Percentiles rank a stretch among this genome's conserved stretches.
Conservation (phyloP, 2,888 invertebrate genomes). For the Parelbella ahira region DNA sequence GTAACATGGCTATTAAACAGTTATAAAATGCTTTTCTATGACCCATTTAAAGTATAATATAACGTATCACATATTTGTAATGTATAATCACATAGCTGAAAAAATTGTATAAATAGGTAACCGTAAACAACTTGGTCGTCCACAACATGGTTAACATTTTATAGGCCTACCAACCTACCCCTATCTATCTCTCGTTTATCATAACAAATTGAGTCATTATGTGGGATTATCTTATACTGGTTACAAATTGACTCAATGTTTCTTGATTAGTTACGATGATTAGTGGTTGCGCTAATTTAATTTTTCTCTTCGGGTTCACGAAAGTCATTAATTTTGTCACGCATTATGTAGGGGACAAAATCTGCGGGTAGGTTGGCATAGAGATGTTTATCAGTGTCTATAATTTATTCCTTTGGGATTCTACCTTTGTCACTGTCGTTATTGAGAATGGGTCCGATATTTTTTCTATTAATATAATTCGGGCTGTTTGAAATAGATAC, state of each 20-base stretch:
- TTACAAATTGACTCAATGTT: conserved; percentile 33
- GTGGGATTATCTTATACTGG: conserved; percentile 30
- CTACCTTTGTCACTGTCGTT: conserved; percentile 28
- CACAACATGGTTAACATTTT: too few species aligned
- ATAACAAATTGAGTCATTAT: conserved; percentile 32
- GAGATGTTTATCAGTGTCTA: conserved; percentile 57
- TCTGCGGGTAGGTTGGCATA: conserved; percentile 52
- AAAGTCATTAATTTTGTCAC: conserved; percentile 52
- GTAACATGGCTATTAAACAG: too few species aligned
- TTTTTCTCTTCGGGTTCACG: conserved; percentile 43
- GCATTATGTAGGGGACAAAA: conserved; percentile 42
- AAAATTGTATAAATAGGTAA: too few species aligned
- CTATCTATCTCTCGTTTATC: conserved; percentile 29
- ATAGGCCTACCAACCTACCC: conserved; percentile 26
- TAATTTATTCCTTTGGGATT: conserved; percentile 60
- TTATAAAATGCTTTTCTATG: too few species aligned
- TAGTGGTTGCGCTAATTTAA: conserved; percentile 47
- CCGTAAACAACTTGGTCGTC: too few species aligned
- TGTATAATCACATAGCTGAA: too few species aligned
- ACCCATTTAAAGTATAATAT: too few species aligned
- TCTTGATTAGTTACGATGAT: conserved; percentile 34
- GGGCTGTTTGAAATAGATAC: conserved; percentile 24
- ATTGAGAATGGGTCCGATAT: conserved; percentile 22
- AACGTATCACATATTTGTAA: too few species aligned
- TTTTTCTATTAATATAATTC: conserved; percentile 22